phyloP scores from a whole-genome alignment of 1,140 invertebrate genomes.

The Ips typographus region DNA sequence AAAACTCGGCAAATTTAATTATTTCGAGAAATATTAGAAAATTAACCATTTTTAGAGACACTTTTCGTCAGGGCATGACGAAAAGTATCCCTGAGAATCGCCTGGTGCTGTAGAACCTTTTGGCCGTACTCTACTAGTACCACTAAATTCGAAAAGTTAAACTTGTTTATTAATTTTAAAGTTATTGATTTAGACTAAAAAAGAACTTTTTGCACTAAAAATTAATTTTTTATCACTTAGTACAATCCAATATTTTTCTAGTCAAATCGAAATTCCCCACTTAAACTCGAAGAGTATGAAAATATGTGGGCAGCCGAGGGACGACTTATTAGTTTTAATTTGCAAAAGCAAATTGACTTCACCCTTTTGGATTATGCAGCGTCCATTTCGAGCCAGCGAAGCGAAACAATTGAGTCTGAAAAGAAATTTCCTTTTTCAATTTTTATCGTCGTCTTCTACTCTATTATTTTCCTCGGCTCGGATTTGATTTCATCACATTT shows the following conservation, averaged over 20 bases:
- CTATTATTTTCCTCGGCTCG: slow-evolving; percentile 51
- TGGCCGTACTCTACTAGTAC: too few relatives aligned
- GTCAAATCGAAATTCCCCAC: neutral
- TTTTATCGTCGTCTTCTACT: slow-evolving; percentile 51
- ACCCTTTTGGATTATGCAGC: slow-evolving; percentile 28
- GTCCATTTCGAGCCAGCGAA: slow-evolving; percentile 43
- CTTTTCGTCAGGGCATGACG: too few relatives aligned
- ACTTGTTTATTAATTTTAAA: too few relatives aligned
- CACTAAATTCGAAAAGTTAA: too few relatives aligned
- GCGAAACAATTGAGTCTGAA: slow-evolving; percentile 51
- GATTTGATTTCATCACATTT: slow-evolving; percentile 50
- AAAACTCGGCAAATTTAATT: too few relatives aligned
- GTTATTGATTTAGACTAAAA: too few relatives aligned
- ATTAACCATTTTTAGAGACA: too few relatives aligned
- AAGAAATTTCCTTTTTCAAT: slow-evolving; percentile 54
- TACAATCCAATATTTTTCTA: neutral
- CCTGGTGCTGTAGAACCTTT: too few relatives aligned
- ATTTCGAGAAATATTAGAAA: too few relatives aligned
- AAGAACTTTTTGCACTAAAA: too few relatives aligned
- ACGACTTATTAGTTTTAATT: slow-evolving; percentile 13
- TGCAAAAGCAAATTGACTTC: slow-evolving; percentile 25
- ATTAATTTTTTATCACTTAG: too few relatives aligned
- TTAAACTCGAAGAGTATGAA: neutral
- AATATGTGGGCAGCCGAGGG: neutral
- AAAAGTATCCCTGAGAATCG: too few relatives aligned